Percentiles rank a stretch among this genome's conserved stretches.
Conservation (phyloP, 2,888 invertebrate species). For the Labia minor region DNA sequence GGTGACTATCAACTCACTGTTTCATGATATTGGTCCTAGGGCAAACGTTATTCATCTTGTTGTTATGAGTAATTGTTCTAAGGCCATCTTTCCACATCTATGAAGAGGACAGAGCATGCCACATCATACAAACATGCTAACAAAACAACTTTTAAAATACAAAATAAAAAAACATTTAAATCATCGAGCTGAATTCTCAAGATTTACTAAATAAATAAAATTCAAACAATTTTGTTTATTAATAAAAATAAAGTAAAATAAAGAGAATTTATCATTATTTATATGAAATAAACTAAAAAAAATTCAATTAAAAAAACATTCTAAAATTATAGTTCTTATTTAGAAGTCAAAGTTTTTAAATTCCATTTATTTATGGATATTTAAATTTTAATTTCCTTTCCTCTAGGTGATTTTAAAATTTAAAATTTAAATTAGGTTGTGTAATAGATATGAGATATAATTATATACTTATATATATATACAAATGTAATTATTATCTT, state of each 20-base stretch:
- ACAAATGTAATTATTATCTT: too few relatives aligned
- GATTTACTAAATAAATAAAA: constrained; percentile 16
- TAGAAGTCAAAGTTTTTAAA: too few relatives aligned
- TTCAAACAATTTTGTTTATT: constrained; percentile 23
- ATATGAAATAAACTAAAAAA: too few relatives aligned
- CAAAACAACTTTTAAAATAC: constrained; percentile 31
- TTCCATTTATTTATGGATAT: too few relatives aligned
- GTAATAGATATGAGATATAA: too few relatives aligned
- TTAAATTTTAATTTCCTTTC: too few relatives aligned
- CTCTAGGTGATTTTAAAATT: too few relatives aligned
- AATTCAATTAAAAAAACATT: too few relatives aligned
- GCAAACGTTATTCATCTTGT: constrained; percentile 92
- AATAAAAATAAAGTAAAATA: constrained; percentile 25
- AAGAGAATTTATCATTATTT: too few relatives aligned
- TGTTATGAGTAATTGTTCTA: constrained; percentile 85
- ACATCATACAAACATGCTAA: constrained; percentile 32
- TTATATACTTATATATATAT: too few relatives aligned
- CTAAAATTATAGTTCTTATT: too few relatives aligned
- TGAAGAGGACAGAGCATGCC: constrained; percentile 31
- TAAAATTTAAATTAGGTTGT: too few relatives aligned
- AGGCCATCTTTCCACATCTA: constrained; percentile 89
- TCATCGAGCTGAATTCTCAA: constrained; percentile 22
- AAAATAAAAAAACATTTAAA: constrained; percentile 27
- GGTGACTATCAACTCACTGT: constrained; percentile 65
- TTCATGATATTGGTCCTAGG: constrained; percentile 92